These are phyloP conservation scores for Mola mola DNA, from an alignment of 2,113 vertebrate genomes.

Conservation along the genomic window DNA sequence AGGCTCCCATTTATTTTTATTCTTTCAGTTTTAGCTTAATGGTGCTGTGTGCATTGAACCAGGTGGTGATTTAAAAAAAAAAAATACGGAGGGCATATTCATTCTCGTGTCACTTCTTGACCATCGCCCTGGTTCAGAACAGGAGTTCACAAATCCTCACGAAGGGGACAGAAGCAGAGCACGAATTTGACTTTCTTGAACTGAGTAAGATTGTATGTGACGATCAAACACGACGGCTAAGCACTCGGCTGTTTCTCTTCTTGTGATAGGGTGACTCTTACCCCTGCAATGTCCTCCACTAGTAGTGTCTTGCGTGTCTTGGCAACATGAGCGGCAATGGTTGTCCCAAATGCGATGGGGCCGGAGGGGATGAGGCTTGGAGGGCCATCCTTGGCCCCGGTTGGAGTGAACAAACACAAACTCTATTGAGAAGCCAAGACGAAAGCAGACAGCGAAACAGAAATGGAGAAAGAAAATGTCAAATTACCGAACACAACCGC, in stretches of 20 bases:
- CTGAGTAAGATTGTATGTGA: too few species aligned
- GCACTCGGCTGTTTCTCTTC: too few species aligned
- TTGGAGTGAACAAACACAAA: constrained; percentile 94
- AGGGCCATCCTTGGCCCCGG: constrained; percentile 90
- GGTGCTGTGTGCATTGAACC: not conserved
- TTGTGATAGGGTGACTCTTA: constrained; percentile 66
- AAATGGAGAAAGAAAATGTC: constrained; percentile 1
- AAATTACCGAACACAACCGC: not conserved
- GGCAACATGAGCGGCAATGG: constrained; percentile 95
- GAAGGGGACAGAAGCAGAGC: too few species aligned
- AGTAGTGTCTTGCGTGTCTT: constrained; percentile 94
- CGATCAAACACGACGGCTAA: too few species aligned
- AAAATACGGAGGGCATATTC: not conserved
- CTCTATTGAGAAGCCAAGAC: constrained; percentile 81
- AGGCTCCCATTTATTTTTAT: not conserved
- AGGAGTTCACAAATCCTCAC: too few species aligned
- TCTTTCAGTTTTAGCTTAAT: not conserved
- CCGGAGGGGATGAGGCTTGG: constrained; percentile 90
- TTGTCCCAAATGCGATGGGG: constrained; percentile 91
- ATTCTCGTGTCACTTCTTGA: too few species aligned
- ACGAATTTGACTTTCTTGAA: too few species aligned
- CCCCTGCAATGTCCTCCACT: constrained; percentile 95
- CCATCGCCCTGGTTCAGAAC: too few species aligned
- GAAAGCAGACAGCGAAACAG: constrained; percentile 13
- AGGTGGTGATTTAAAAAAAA: not conserved